Evolutionary conservation across 2,113 vertebrate genomes (phyloP).

Genomic region (Dascyllus trimaculatus): DNA sequence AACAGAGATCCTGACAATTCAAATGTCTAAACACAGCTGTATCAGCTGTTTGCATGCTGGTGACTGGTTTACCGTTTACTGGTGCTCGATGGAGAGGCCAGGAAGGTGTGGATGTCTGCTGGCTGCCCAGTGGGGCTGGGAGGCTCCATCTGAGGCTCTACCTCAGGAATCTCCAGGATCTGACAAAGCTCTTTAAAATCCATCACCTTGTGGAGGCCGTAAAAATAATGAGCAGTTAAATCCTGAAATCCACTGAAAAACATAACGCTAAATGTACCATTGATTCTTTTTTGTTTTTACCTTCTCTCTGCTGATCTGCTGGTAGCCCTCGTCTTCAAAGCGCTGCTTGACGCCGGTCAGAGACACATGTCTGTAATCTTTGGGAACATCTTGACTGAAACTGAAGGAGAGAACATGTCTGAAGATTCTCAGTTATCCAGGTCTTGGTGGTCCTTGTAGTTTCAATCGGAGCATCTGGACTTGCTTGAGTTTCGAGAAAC

Average conservation of each 20-base stretch:
- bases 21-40: no score
- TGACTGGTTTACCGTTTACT: slow-evolving; percentile 88
- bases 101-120: slow-evolving; percentile 90
- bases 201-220: slow-evolving; percentile 85
- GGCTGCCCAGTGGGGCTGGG: slow-evolving; percentile 77
- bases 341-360: slow-evolving; percentile 95
- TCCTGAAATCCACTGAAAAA: background rate
- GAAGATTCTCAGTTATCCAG: no score
- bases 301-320: slow-evolving; percentile 91
- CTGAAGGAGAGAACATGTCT: slow-evolving; percentile 79
- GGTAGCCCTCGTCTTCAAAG: slow-evolving; percentile 93
- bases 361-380: slow-evolving; percentile 94
- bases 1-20: no score
- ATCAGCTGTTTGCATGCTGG: background rate
- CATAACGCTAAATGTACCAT: background rate
- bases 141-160: slow-evolving; percentile 77
- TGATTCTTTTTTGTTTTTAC: slow-evolving; percentile 70
- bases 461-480: no score
- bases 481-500: no score
- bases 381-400: slow-evolving; percentile 93
- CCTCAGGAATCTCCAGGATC: slow-evolving; percentile 89
- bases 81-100: slow-evolving; percentile 92
- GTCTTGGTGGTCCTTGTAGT: no score
- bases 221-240: background rate
- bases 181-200: slow-evolving; percentile 92